phyloP scores from a whole-genome alignment of 2,888 invertebrate genomes.

The Andrena chrysosceles region DNA sequence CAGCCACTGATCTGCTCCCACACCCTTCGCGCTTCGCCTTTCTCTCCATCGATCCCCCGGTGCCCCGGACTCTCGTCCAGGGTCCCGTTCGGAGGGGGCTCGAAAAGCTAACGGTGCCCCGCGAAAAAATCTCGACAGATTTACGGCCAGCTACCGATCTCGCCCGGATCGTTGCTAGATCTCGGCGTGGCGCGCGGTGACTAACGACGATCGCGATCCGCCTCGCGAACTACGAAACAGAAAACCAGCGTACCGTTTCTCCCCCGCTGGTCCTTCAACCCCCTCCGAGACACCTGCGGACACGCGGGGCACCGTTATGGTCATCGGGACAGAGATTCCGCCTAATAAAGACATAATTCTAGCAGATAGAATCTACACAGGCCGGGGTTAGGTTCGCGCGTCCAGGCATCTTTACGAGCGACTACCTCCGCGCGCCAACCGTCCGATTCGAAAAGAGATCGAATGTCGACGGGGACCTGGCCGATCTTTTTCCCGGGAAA shows the following conservation, averaged over 20 bases:
- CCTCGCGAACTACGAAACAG: slow-evolving; percentile 4
- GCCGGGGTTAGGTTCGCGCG: slow-evolving; percentile 63
- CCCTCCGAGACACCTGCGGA: slow-evolving; percentile 73
- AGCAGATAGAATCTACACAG: slow-evolving; percentile 77
- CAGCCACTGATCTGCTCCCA: slow-evolving; percentile 34
- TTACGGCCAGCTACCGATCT: slow-evolving; percentile 69
- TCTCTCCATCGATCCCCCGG: not conserved
- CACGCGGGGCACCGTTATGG: slow-evolving; percentile 75
- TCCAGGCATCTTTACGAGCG: slow-evolving; percentile 74
- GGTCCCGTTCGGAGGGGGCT: slow-evolving; percentile 42
- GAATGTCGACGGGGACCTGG: slow-evolving; percentile 63
- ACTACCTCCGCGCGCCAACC: slow-evolving; percentile 42
- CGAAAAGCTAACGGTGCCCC: slow-evolving; percentile 70
- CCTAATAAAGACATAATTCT: slow-evolving; percentile 83
- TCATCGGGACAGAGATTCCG: slow-evolving; percentile 77
- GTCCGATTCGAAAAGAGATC: slow-evolving; percentile 74
- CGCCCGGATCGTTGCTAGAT: slow-evolving; percentile 8
- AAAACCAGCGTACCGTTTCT: slow-evolving; percentile 11
- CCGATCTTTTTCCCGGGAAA: slow-evolving; percentile 63
- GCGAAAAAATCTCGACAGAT: slow-evolving; percentile 66
- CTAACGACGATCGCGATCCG: slow-evolving; percentile 59
- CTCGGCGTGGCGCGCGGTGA: slow-evolving; percentile 18
- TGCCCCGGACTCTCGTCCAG: not conserved
- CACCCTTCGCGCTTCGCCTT: not conserved
- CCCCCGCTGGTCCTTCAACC: slow-evolving; percentile 26